Base-by-base conservation (phyloP, 2,888 invertebrate genomes). In the Nysson spinosus region DNA sequence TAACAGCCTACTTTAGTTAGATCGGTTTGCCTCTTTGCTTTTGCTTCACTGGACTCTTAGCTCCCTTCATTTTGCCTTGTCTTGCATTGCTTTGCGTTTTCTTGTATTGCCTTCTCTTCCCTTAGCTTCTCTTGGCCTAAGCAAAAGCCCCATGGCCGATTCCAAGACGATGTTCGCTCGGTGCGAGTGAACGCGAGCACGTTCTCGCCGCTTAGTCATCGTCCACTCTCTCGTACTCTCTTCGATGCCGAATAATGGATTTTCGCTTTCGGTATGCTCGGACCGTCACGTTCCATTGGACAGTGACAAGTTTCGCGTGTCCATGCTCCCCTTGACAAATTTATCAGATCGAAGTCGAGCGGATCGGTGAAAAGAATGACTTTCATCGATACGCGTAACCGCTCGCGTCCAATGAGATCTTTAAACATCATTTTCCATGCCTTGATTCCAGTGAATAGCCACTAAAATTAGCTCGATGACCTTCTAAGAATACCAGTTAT, bases 1-100 rank as follows among this genome's bases (percentile, higher is more conserved):
- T 86, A 85, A 85, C 84, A 84, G 82, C 74, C 82, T 81, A 83
- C 77, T 83, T 83, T 79, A 73, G 73, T 71, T 66, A 75, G 68
- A 71, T 71, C 69, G 71, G 47, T n/a, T 78, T 69, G 66, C 72
- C 77, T 71, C 62, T 47, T 50, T 43, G 63, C 55, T n/a, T 16
- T 7, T 30, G 22, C 35, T 12, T 22, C n/a, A 30, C 61, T 28
- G 24, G 6, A 20, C 22, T 47, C 49, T 24, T 62, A 14, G 65
- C 54, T 65, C 42, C 66, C 57, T 66, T 65, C 56, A 66, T 50
- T 32, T 44, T 37, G 64, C 37, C 52, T 52, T 61, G 61, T 46
- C 61, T 58, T 43, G 55, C 42, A 34, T 47, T 44, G 44, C 24
- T 14, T 24, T 14, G 24, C 30, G 37, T 49, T 4, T 16, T 22